These are phyloP conservation scores for Zaprionus taronus DNA, from an alignment of 1,140 invertebrate species.

Conservation along the genomic window DNA sequence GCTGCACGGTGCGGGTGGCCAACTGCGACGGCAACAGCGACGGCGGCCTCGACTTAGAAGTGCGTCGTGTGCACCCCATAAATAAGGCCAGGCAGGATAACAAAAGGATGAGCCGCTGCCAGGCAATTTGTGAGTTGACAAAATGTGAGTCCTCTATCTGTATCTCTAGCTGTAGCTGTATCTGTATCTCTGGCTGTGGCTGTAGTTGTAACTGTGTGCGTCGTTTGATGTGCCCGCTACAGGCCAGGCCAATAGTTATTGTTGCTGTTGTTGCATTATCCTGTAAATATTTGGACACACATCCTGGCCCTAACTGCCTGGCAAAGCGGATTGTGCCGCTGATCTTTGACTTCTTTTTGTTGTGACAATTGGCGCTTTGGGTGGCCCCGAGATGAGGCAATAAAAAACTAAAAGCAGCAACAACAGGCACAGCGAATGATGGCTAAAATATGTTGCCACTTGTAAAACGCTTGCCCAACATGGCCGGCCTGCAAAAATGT, in stretches of 20 bases:
- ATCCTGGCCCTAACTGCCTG: conserved; percentile 43
- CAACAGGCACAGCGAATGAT: conserved; percentile 28
- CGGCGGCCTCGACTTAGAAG: conserved; percentile 43
- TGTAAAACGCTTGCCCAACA: conserved; percentile 73
- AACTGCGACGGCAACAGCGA: background rate
- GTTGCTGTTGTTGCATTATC: conserved; percentile 39
- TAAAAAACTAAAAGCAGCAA: background rate
- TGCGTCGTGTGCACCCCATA: conserved; percentile 42
- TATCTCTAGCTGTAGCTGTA: conserved; percentile 8
- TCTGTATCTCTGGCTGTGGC: conserved; percentile 1
- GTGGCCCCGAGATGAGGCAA: conserved; percentile 48
- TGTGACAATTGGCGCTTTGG: conserved; percentile 74
- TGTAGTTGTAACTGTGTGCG: background rate
- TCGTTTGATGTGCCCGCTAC: conserved; percentile 53
- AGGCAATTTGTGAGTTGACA: conserved; percentile 83
- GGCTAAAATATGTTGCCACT: conserved; percentile 71
- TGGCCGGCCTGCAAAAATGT: conserved; percentile 55
- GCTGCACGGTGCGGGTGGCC: conserved; percentile 68
- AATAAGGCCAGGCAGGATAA: conserved; percentile 61
- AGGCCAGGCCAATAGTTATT: conserved; percentile 6
- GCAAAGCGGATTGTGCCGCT: conserved; percentile 58
- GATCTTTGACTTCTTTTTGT: conserved; percentile 53
- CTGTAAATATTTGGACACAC: conserved; percentile 74
- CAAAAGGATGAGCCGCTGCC: conserved; percentile 57
- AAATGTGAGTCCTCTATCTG: conserved; percentile 61